Conservation (phyloP, 1,140 invertebrate species). For the Hyles vespertilio region DNA sequence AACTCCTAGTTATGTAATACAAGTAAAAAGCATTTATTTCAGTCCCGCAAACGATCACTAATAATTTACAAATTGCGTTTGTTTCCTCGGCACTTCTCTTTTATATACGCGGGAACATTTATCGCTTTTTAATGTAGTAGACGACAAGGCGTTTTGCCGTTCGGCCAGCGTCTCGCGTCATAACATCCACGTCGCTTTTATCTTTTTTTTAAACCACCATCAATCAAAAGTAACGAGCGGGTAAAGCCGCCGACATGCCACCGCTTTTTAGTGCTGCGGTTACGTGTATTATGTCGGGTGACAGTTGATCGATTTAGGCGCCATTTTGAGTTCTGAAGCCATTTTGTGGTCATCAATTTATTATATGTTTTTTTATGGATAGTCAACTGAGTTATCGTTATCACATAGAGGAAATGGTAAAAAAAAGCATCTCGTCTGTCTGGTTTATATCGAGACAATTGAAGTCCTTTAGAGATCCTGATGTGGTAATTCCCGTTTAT, state of each 20-base stretch:
- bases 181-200: constrained; percentile 44
- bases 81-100: constrained; percentile 18
- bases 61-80: constrained; percentile 35
- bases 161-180: constrained; percentile 45
- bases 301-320: too few species aligned
- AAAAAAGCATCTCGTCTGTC: too few species aligned
- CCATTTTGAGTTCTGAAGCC: too few species aligned
- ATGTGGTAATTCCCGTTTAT: too few species aligned
- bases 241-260: constrained; percentile 34
- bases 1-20: constrained; percentile 7
- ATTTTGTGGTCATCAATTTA: too few species aligned
- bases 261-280: constrained; percentile 21
- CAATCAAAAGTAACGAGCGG: constrained; percentile 41
- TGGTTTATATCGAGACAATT: too few species aligned
- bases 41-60: constrained; percentile 29
- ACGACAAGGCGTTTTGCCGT: constrained; percentile 44
- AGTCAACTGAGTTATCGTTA: too few species aligned
- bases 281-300: not conserved
- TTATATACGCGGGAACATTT: constrained; percentile 41
- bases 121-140: constrained; percentile 60
- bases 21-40: constrained; percentile 26
- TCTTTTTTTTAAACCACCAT: constrained; percentile 46
- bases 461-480: too few species aligned
- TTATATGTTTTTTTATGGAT: too few species aligned
- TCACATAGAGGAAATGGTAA: too few species aligned